Evolutionary conservation across 2,113 vertebrate genomes (phyloP), one percentile per base, ranked within the genome.

Genomic region (Cacatua alba): DNA sequence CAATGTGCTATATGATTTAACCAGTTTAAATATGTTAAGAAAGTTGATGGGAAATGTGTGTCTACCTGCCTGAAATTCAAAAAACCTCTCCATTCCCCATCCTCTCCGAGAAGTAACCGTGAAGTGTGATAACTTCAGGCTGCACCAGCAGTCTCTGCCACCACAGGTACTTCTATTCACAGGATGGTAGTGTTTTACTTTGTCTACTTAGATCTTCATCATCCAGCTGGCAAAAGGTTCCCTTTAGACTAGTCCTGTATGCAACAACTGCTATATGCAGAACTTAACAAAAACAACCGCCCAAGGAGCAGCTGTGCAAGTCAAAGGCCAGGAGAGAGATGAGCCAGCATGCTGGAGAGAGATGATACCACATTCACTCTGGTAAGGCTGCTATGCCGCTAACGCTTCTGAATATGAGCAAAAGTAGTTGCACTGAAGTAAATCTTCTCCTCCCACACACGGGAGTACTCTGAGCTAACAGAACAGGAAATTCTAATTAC

Each of bases 401-500:
- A 84, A 68, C 9, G 7, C 48, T 84, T 88, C 43, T 29, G 29
- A 86, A 43, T 52, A 43, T 6, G 25, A 90, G 46, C 55, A 76
- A 35, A 74, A 86, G 29, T 2, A 53, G 31, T 55, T 0, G 0
- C 48, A 52, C 60, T 52, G 51, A 88, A 93, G 39, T 70, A 90
- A 84, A 29, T 87, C 24, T 48, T 90, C 43, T 79, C 79, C 43
- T 79, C 79, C 79, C 76, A 88, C 82, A 68, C 33, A 78, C 0
- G 0, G 14, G 43, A 92, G 37, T 53, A 78, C 12, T 70, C 64
- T 28, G 12, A 86, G 71, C 49, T 72, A 86, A 83, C 3, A 1
- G 72, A 89, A 90, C 13, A 84, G 64, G 60, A 94, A 88, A 84
- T n/a, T 21, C 39, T 88, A 49, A 90, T 86, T 94, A 86, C 37